These are phyloP conservation scores for Leptinotarsa haldemani DNA, from an alignment of 2,888 invertebrate genomes.

Conservation along the genomic window DNA sequence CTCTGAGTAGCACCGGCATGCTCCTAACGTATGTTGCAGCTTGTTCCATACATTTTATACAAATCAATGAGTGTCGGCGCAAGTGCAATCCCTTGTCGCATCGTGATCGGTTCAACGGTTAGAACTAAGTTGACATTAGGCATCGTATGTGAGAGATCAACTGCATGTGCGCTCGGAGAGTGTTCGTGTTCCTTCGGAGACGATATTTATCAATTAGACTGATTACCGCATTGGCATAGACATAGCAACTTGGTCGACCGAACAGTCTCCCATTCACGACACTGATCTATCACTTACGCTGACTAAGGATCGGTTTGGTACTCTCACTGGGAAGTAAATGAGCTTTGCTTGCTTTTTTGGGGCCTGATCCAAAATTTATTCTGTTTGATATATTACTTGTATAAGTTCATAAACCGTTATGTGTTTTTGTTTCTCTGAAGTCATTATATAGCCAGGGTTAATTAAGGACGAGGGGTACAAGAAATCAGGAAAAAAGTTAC, in stretches of 20 bases:
- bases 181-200: not conserved
- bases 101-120: slow-evolving; percentile 51
- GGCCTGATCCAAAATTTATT: slow-evolving; percentile 23
- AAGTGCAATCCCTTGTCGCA: slow-evolving; percentile 63
- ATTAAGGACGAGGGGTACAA: slow-evolving; percentile 3
- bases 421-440: slow-evolving; percentile 21
- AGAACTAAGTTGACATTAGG: not conserved
- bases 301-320: not conserved
- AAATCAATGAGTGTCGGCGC: slow-evolving; percentile 65
- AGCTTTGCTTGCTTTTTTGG: slow-evolving; percentile 21
- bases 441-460: slow-evolving; percentile 5
- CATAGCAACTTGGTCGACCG: not conserved
- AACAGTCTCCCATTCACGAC: not conserved
- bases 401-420: slow-evolving; percentile 20
- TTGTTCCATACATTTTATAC: slow-evolving; percentile 54
- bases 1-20: slow-evolving; percentile 33
- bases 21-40: slow-evolving; percentile 56
- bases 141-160: not conserved
- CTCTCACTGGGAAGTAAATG: slow-evolving; percentile 28
- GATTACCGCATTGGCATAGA: not conserved
- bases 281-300: not conserved
- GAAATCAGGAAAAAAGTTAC: not conserved
- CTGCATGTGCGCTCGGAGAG: not conserved
- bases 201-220: slow-evolving; percentile 7
- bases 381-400: slow-evolving; percentile 19